Evolutionary conservation across 2,888 invertebrate species (phyloP).

Genomic region (Acrocyrtus sp.): DNA sequence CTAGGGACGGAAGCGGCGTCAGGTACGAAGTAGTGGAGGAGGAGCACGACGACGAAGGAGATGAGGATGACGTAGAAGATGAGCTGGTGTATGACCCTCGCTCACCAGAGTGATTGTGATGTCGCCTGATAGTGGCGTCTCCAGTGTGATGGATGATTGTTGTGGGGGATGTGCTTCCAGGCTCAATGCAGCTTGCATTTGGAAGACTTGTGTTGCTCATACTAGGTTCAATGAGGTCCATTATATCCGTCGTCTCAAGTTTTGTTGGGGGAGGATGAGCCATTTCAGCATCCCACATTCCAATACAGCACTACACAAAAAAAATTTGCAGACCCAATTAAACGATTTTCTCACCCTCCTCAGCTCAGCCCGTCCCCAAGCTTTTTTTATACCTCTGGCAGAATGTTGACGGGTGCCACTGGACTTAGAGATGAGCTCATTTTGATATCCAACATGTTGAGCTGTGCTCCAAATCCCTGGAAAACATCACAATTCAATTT

Average conservation of each 20-base stretch:
- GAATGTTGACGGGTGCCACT: constrained; percentile 56
- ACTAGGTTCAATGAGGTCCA: constrained; percentile 56
- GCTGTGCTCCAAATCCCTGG: constrained; percentile 31
- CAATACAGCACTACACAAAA: constrained; percentile 45
- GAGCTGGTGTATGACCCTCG: neutral
- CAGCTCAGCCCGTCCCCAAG: neutral
- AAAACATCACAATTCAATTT: neutral
- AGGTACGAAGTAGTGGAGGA: constrained; percentile 54
- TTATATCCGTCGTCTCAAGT: constrained; percentile 57
- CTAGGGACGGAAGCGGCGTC: constrained; percentile 51
- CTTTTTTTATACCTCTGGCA: constrained; percentile 56
- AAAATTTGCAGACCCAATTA: neutral
- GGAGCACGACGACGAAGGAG: constrained; percentile 10
- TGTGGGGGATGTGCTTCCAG: constrained; percentile 32
- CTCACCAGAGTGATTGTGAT: neutral
- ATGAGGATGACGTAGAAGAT: constrained; percentile 5
- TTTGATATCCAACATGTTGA: constrained; percentile 61
- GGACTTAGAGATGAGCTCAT: constrained; percentile 60
- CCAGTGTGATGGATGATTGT: constrained; percentile 43
- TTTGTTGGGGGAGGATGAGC: constrained; percentile 53
- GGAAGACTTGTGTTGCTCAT: neutral
- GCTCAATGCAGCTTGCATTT: neutral
- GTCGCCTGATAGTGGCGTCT: neutral
- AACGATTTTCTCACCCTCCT: neutral
- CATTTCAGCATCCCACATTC: constrained; percentile 60